Percentiles rank a stretch among this genome's conserved stretches.
phyloP scores from a whole-genome alignment of 2,888 invertebrate genomes.

The Heliconius ethilla region DNA sequence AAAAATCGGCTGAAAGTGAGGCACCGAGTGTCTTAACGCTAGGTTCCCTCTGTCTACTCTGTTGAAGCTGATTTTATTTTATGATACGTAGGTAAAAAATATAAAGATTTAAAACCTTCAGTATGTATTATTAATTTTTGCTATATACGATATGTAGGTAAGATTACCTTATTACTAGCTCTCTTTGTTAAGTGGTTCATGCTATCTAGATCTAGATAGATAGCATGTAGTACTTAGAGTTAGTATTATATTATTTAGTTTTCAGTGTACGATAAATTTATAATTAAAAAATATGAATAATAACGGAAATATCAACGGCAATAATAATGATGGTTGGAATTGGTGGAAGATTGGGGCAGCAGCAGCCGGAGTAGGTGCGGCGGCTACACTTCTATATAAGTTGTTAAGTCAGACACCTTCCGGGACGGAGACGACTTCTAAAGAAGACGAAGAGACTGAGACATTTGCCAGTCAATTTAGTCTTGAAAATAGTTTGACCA shows the following conservation, averaged over 20 bases:
- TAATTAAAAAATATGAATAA: neutral
- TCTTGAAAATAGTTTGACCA: neutral
- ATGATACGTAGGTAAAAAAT: neutral
- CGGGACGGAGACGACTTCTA: neutral
- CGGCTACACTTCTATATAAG: slow-evolving; percentile 34
- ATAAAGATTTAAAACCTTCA: neutral
- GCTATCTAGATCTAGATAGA: neutral
- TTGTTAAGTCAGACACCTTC: neutral
- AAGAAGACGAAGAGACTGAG: neutral
- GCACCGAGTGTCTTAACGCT: neutral
- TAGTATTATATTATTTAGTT: neutral
- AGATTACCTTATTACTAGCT: too few species aligned
- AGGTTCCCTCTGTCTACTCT: too few species aligned
- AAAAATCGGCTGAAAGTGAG: too few species aligned
- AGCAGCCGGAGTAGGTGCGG: slow-evolving; percentile 27
- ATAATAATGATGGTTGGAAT: slow-evolving; percentile 25
- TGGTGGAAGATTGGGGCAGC: slow-evolving; percentile 36
- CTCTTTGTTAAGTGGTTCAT: too few species aligned
- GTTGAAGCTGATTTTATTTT: too few species aligned
- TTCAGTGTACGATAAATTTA: neutral
- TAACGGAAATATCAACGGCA: slow-evolving; percentile 11
- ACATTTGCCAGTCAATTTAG: neutral
- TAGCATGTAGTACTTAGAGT: neutral
- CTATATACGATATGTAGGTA: neutral
- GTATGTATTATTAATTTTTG: too few species aligned